Evolutionary conservation across 2,113 vertebrate genomes (phyloP).

Genomic region (Genyomyrus donnyi): DNA sequence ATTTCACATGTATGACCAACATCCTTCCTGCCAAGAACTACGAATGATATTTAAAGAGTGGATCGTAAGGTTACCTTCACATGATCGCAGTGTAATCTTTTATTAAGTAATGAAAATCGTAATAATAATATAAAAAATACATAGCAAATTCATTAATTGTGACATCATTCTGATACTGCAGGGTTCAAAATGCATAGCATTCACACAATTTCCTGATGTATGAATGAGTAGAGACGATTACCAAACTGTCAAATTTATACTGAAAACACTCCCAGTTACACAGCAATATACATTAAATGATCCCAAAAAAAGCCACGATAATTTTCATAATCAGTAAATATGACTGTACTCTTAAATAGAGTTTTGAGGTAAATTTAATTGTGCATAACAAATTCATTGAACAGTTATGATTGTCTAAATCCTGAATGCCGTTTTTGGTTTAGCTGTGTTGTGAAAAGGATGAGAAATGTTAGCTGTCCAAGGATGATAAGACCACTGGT

Average conservation of each 20-base stretch:
- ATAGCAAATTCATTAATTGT: not conserved
- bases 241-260: not conserved
- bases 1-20: not conserved
- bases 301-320: not conserved
- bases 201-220: not conserved
- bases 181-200: not conserved
- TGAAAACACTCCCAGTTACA: not conserved
- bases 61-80: not conserved
- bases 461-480: not conserved
- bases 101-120: not conserved
- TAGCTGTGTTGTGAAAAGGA: not conserved
- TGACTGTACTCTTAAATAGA: not conserved
- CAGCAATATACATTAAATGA: not conserved
- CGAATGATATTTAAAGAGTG: not conserved
- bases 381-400: not conserved
- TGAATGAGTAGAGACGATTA: not conserved
- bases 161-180: not conserved
- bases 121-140: not conserved
- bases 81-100: not conserved
- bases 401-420: not conserved
- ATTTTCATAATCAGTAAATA: not conserved
- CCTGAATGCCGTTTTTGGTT: not conserved
- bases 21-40: not conserved
- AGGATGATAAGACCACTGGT: not conserved
- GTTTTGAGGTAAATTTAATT: not conserved